phyloP scores from a whole-genome alignment of 2,797 vertebrate genomes.

The Notoglanidium macrostoma region DNA sequence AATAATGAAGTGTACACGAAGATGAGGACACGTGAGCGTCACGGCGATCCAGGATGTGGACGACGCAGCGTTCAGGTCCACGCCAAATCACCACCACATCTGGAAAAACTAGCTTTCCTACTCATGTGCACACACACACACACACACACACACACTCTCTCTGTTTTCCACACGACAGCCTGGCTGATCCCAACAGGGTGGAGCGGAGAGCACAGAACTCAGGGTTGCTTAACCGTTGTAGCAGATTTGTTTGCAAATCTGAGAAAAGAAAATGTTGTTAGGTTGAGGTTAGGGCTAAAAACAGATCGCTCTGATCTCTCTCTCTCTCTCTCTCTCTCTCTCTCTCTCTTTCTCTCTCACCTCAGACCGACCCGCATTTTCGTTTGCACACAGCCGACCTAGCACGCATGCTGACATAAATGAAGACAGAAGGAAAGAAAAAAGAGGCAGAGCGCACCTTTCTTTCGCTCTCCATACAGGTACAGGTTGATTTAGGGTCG shows the following conservation, averaged over 20 bases:
- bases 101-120: slow-evolving; percentile 9
- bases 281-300: slow-evolving; percentile 11
- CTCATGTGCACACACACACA: neutral
- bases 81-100: neutral
- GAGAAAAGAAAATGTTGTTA: slow-evolving; percentile 1
- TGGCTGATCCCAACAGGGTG: slow-evolving; percentile 25
- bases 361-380: slow-evolving; percentile 18
- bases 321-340: neutral
- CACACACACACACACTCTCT: neutral
- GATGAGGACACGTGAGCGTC: neutral
- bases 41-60: neutral
- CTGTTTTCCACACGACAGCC: slow-evolving; percentile 11
- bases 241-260: slow-evolving; percentile 39
- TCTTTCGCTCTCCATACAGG: slow-evolving; percentile 13
- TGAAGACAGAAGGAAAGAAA: neutral
- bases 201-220: neutral
- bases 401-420: neutral
- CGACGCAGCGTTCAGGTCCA: neutral
- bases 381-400: neutral
- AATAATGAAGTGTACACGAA: neutral
- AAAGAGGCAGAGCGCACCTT: neutral
- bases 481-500: slow-evolving; percentile 43
- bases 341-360: neutral
- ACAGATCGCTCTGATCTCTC: neutral
- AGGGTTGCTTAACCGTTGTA: slow-evolving; percentile 5